A percentile compares a stretch with the other conserved stretches of the same genome.
Evolutionary conservation across 2,888 invertebrate genomes (phyloP).

Genomic region (Eupithecia vulgata): DNA sequence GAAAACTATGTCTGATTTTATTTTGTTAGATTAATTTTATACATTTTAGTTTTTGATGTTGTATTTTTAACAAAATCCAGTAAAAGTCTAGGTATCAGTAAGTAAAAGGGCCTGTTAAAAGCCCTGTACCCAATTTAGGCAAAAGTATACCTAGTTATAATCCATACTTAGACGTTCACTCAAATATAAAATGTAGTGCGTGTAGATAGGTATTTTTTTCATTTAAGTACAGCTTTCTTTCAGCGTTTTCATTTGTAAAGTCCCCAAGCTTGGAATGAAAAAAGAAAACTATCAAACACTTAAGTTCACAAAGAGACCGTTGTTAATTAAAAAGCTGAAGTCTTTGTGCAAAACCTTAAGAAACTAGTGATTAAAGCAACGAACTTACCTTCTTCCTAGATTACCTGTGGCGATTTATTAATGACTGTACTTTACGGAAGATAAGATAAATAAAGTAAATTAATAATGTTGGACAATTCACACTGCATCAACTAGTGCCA

Average conservation of each 20-base stretch:
- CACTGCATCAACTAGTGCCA: not conserved
- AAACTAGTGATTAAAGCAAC: conserved; percentile 24
- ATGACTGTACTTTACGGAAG: not conserved
- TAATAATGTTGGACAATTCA: not conserved
- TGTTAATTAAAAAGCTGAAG: conserved; percentile 25
- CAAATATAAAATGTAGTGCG: not conserved
- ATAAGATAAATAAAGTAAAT: not conserved
- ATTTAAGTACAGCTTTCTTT: not conserved
- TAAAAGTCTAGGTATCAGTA: not conserved
- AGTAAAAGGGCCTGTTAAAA: not conserved
- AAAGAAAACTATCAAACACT: conserved; percentile 14
- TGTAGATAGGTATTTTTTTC: not conserved
- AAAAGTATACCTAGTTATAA: not conserved
- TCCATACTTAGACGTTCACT: not conserved
- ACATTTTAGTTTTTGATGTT: not conserved
- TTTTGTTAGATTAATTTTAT: too few relatives aligned
- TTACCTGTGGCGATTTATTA: conserved; percentile 8
- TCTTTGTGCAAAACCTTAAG: conserved; percentile 25
- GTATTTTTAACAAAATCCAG: not conserved
- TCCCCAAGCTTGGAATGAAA: conserved; percentile 6
- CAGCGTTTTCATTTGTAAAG: not conserved
- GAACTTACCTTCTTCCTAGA: not conserved
- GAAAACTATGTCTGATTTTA: too few relatives aligned
- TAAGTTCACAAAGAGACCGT: conserved; percentile 23
- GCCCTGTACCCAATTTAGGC: not conserved